Evolutionary conservation across 2,888 invertebrate genomes (phyloP), one percentile per base, ranked within the genome.

Genomic region (Dione juno): DNA sequence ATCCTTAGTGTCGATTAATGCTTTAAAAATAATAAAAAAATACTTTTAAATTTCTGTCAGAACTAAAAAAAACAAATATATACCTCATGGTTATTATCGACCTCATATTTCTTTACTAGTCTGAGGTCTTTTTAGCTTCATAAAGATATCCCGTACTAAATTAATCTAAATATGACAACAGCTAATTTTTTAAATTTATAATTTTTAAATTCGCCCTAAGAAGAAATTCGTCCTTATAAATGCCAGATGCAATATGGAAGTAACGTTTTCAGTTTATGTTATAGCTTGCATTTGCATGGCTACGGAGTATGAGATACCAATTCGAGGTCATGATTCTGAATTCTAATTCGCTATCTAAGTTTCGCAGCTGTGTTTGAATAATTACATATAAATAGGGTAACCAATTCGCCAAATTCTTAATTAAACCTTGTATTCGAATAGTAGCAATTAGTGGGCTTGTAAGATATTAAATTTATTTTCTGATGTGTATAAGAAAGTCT

Each of bases 291-390:
- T 64, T 64, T 64, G 48, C 64, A 64, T 64, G 16, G 40, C 21
- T 40, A 40, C 50, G 50, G 40, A 40, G 50, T 14, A 64, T 45
- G 61, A 52, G 64, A 52, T 64, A 64, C 64, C 28, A 40, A 61
- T 52, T 68, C 67, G 41, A 61, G 61, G 61, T 64, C 64, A 64
- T 50, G 64, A 64, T 64, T 19, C 40, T 64, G 40, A 67, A 70
- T 59, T 58, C 50, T 63, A 70, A 67, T 67, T 70, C 41, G 54
- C 41, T 70, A 70, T 70, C 70, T 70, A 57, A 54, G 67, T 70
- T 63, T 35, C 67, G 10, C 70, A 70, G 70, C 28, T 61, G 57
- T 54, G 57, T 67, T 70, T 70, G 63, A 61, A 67, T 70, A 70
- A 50, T 70, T 67, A 65, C 63, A 40, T 40, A 64, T 50, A 53